Evolutionary conservation across 2,797 vertebrate genomes (phyloP).

Genomic region (Takifugu ocellatus): DNA sequence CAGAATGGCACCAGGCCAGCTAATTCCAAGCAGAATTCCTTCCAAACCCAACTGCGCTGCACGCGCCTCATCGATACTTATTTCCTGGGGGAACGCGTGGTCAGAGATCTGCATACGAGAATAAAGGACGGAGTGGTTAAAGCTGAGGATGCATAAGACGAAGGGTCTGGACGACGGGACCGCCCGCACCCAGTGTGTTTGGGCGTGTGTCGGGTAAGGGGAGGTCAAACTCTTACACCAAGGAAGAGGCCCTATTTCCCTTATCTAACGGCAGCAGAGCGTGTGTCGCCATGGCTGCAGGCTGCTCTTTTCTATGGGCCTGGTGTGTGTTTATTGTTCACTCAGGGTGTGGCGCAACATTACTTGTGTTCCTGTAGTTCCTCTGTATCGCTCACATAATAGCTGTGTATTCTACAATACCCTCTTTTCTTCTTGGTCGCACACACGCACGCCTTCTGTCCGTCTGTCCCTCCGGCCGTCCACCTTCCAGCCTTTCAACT

Average conservation of each 20-base stretch:
- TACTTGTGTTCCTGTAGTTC: constrained; percentile 42
- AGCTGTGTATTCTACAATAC: constrained; percentile 16
- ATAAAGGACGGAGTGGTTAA: constrained; percentile 41
- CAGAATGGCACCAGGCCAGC: constrained; percentile 16
- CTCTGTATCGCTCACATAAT: constrained; percentile 23
- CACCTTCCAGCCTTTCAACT: constrained; percentile 21
- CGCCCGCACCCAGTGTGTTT: constrained; percentile 19
- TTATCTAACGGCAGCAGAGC: constrained; percentile 77
- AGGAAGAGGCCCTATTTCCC: constrained; percentile 74
- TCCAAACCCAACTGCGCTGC: constrained; percentile 23
- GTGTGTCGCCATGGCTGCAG: constrained; percentile 73
- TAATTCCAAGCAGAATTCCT: constrained; percentile 34
- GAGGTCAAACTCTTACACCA: constrained; percentile 66
- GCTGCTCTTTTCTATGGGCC: constrained; percentile 70
- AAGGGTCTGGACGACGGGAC: constrained; percentile 39
- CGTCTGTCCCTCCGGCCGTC: constrained; percentile 18
- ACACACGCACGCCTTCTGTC: neutral
- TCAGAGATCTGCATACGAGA: constrained; percentile 55
- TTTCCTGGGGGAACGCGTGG: too few relatives aligned
- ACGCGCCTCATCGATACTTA: too few relatives aligned
- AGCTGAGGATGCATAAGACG: constrained; percentile 36
- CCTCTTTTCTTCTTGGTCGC: neutral
- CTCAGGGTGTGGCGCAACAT: constrained; percentile 72
- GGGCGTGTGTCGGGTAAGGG: constrained; percentile 30
- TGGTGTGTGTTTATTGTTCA: constrained; percentile 71